phyloP scores from a whole-genome alignment of 2,113 vertebrate species.

The Copsychus sechellarum region DNA sequence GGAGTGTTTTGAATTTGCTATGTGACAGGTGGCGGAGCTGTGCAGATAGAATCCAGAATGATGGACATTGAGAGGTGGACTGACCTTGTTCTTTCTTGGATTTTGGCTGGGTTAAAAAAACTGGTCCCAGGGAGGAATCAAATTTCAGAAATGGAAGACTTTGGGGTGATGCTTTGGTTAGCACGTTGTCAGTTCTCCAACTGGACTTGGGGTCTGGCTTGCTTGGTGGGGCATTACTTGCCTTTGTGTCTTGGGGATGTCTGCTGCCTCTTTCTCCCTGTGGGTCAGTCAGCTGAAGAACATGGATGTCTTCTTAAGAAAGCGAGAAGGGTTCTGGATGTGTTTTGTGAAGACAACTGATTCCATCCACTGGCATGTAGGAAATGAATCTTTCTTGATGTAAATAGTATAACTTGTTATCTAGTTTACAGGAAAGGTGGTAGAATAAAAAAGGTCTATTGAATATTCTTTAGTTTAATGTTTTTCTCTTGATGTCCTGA shows the following conservation, averaged over 20 bases:
- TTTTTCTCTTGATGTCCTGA: neutral
- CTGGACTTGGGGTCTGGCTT: neutral
- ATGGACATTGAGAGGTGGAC: neutral
- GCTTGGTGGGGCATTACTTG: neutral
- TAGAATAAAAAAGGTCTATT: neutral
- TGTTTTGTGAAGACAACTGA: neutral
- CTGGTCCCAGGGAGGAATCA: neutral
- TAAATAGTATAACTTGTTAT: neutral
- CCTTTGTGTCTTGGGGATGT: neutral
- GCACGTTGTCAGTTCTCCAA: rapidly evolving
- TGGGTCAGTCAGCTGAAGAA: neutral
- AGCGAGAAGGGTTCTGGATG: neutral
- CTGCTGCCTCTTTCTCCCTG: neutral
- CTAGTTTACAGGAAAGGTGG: neutral
- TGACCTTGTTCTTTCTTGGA: neutral
- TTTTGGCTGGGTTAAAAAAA: neutral
- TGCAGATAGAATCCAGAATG: neutral
- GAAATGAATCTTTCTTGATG: neutral
- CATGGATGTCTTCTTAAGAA: neutral
- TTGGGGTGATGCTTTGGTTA: neutral
- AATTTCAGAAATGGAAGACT: neutral
- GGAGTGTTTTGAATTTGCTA: neutral
- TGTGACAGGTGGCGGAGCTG: neutral
- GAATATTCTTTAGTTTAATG: neutral
- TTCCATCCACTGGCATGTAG: neutral